Evolutionary conservation across 1,140 invertebrate species (phyloP).

Genomic region (Drosophila bipectinata): DNA sequence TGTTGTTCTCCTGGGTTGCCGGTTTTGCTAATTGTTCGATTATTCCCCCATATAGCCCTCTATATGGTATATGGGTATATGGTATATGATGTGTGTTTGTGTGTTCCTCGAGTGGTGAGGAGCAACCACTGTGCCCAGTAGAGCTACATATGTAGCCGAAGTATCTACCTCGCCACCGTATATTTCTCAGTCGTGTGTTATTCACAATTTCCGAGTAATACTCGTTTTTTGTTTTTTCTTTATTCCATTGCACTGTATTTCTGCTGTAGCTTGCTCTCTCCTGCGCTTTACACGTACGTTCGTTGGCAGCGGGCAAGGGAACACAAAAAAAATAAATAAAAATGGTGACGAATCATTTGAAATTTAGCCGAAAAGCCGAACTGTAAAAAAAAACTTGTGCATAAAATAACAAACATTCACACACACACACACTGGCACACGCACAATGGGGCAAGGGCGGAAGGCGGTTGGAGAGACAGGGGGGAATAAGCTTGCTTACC

Average conservation of each 20-base stretch:
- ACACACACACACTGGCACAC: slow-evolving; percentile 20
- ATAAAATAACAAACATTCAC: slow-evolving; percentile 47
- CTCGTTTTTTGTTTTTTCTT: slow-evolving; percentile 68
- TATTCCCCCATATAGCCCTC: slow-evolving; percentile 2
- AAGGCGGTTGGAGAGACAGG: slow-evolving; percentile 46
- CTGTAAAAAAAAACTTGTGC: slow-evolving; percentile 32
- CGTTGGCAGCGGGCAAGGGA: slow-evolving; percentile 32
- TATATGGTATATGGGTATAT: not conserved
- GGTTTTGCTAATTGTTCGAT: slow-evolving; percentile 25
- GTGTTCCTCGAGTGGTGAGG: not conserved
- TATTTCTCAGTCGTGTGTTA: slow-evolving; percentile 53
- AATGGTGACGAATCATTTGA: slow-evolving; percentile 75
- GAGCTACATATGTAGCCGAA: slow-evolving; percentile 15
- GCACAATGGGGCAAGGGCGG: slow-evolving; percentile 27
- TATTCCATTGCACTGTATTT: slow-evolving; percentile 43
- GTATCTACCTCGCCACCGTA: slow-evolving; percentile 12
- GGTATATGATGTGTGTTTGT: too few species aligned
- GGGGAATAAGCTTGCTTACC: slow-evolving; percentile 68
- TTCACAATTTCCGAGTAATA: slow-evolving; percentile 79
- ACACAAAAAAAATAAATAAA: slow-evolving; percentile 38
- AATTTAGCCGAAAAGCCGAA: slow-evolving; percentile 62
- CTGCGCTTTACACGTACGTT: slow-evolving; percentile 34
- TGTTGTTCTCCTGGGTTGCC: slow-evolving; percentile 23
- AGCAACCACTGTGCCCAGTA: slow-evolving; percentile 34
- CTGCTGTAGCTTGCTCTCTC: slow-evolving; percentile 13